Evolutionary conservation across 2,888 invertebrate species (phyloP).

Genomic region (Nymphalis urticae): DNA sequence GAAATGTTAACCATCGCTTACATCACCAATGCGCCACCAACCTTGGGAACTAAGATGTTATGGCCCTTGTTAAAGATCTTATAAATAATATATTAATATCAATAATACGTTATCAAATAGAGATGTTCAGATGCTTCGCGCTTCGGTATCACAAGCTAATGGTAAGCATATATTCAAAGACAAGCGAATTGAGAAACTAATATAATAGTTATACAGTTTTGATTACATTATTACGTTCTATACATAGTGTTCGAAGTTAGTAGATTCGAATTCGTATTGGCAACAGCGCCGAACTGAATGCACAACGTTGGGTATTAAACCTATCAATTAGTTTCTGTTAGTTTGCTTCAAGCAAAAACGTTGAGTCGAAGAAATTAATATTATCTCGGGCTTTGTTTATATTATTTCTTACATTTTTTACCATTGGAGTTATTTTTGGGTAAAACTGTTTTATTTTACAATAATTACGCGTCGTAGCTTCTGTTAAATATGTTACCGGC

Average conservation of each 20-base stretch:
- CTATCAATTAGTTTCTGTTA: conserved; percentile 32
- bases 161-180: conserved; percentile 8
- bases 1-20: too few species aligned
- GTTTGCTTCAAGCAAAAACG: conserved; percentile 21
- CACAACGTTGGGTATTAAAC: conserved; percentile 27
- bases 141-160: neutral
- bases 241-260: conserved; percentile 27
- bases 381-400: conserved; percentile 4
- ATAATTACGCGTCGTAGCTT: neutral
- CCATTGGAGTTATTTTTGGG: neutral
- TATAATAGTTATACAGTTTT: conserved; percentile 24
- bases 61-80: too few species aligned
- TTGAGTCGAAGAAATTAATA: conserved; percentile 19
- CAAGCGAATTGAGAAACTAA: conserved; percentile 15
- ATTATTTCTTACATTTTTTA: conserved; percentile 10
- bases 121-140: neutral
- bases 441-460: neutral
- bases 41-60: too few species aligned
- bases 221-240: conserved; percentile 22
- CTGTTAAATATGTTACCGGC: too few species aligned
- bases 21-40: too few species aligned
- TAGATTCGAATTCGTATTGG: conserved; percentile 23
- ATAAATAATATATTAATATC: too few species aligned
- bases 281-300: conserved; percentile 24
- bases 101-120: too few species aligned